Conservation (phyloP, 2,888 invertebrate species). For the Andrena hattorfiana region DNA sequence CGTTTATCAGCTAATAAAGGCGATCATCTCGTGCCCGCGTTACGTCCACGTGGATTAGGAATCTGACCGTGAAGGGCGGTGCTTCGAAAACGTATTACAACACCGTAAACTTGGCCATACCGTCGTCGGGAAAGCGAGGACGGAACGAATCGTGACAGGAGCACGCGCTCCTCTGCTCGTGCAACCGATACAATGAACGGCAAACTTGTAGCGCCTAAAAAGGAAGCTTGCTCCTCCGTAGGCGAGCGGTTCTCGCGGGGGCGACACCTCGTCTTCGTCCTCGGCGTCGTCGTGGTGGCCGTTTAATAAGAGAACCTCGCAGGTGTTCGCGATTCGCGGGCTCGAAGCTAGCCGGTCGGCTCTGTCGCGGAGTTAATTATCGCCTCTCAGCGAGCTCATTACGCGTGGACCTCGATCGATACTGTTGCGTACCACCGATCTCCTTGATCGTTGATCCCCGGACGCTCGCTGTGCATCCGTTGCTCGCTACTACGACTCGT, state of each 20-base stretch:
- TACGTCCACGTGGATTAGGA: constrained; percentile 31
- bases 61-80: constrained; percentile 44
- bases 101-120: constrained; percentile 8
- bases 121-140: constrained; percentile 53
- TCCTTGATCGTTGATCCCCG: constrained; percentile 15
- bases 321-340: constrained; percentile 64
- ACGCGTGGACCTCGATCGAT: background rate
- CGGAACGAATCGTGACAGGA: constrained; percentile 57
- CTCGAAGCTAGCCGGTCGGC: constrained; percentile 1
- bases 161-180: constrained; percentile 19
- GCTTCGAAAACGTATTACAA: constrained; percentile 20
- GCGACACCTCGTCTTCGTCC: constrained; percentile 69
- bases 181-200: constrained; percentile 32
- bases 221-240: constrained; percentile 74
- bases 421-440: background rate
- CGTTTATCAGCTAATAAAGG: constrained; percentile 5
- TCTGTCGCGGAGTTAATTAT: constrained; percentile 19
- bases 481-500: background rate
- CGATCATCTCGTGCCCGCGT: background rate
- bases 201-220: constrained; percentile 67
- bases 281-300: constrained; percentile 51
- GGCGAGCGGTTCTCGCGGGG: constrained; percentile 74
- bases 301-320: constrained; percentile 42
- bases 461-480: background rate
- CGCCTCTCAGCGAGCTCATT: background rate